A percentile compares a stretch with the other conserved stretches of the same genome.
These are phyloP conservation scores for Percopsis omiscomaycus DNA, from an alignment of 2,797 vertebrate species.

Conservation along the genomic window DNA sequence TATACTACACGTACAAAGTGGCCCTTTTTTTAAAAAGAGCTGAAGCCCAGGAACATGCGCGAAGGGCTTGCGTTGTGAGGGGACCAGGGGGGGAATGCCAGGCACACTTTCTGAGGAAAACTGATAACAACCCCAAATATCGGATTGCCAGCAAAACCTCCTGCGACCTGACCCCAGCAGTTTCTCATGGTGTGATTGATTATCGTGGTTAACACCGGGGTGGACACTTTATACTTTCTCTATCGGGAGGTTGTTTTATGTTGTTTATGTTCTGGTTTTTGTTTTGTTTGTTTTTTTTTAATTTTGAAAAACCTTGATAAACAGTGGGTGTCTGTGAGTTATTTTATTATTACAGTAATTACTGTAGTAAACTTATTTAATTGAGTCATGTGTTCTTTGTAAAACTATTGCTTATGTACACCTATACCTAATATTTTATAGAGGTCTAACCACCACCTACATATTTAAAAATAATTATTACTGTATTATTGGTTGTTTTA, in stretches of 20 bases:
- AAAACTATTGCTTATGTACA: too few species aligned
- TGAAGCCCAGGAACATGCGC: neutral
- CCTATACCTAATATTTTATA: too few species aligned
- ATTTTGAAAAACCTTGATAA: too few species aligned
- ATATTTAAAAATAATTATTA: neutral
- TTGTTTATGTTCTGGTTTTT: slow-evolving; percentile 2
- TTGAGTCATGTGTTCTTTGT: too few species aligned
- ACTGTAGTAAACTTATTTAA: too few species aligned
- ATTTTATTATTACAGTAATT: too few species aligned
- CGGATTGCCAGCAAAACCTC: slow-evolving; percentile 52
- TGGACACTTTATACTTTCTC: slow-evolving; percentile 35
- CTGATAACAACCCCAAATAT: slow-evolving; percentile 46
- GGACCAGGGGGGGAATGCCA: slow-evolving; percentile 24
- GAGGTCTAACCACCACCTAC: too few species aligned
- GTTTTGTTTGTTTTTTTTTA: neutral
- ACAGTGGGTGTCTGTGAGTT: too few species aligned
- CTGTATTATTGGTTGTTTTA: neutral
- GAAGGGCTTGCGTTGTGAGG: slow-evolving; percentile 41
- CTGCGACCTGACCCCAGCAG: slow-evolving; percentile 33
- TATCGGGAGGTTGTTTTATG: slow-evolving; percentile 13
- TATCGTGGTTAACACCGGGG: slow-evolving; percentile 41
- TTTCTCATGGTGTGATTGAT: slow-evolving; percentile 62
- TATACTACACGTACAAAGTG: slow-evolving; percentile 15
- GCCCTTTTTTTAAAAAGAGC: slow-evolving; percentile 41
- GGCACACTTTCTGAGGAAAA: slow-evolving; percentile 58